Base-by-base conservation (phyloP, 2,113 vertebrate species). In the Pontoporia blainvillei region DNA sequence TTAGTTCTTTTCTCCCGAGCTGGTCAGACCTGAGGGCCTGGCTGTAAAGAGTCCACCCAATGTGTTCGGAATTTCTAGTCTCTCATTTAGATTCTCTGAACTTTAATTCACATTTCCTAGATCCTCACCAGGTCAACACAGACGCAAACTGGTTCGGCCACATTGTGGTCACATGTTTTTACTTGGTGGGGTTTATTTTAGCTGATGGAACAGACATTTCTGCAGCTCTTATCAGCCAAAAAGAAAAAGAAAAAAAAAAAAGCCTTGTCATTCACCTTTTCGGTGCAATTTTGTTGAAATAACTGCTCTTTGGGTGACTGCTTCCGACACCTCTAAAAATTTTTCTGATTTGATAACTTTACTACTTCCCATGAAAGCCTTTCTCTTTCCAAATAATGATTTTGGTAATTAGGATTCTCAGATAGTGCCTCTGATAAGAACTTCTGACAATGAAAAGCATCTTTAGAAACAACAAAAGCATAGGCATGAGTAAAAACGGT, bases 361-460 rank as follows among this genome's bases (percentile, higher is more conserved):
- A 96, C 57, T 36, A n/a, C 57, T 93, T 78, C 93, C 91, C 97
- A 96, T 94, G 81, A 46, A 89, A 73, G 69, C 67, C 81, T 95
- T 95, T 85, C 96, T 97, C 96, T 78, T 96, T 96, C 88, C 94
- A 94, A 98, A 98, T 97, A 97, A 96, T 88, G 92, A 97, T 97
- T 97, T 96, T 96, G 92, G 94, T 98, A 87, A 97, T 98, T 91
- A 97, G 91, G 83, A 97, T 97, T 36, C 92, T 98, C 97, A 98
- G 97, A 98, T 57, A 97, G 90, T 78, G 73, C 62, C 96, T 98
- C 96, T 98, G 96, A 98, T 96, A 98, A 98, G 61, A 98, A 98
- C 95, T 98, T 97, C 95, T 95, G 96, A 98, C 94, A 96, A 97
- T 1, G 0, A 96, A 97, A 97, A 97, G 90, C 95, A 97, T 97